phyloP scores from a whole-genome alignment of 2,888 invertebrate species.

The Netelia melanura region DNA sequence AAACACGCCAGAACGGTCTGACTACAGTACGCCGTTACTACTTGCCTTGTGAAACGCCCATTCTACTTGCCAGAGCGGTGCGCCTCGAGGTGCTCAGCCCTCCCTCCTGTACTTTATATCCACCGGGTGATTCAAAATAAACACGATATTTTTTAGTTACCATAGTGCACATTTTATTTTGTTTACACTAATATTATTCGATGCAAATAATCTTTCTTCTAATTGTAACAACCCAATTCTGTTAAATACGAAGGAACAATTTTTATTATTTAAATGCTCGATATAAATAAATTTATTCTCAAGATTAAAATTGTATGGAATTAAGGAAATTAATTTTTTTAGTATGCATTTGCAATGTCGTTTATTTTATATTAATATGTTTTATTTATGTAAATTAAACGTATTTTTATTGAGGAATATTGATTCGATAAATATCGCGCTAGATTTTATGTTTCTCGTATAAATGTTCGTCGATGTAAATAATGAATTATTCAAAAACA shows the following conservation, averaged over 20 bases:
- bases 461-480: too few relatives aligned
- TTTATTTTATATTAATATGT: too few relatives aligned
- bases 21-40: constrained; percentile 60
- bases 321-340: too few relatives aligned
- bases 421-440: too few relatives aligned
- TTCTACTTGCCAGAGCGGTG: constrained; percentile 41
- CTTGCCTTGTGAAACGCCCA: constrained; percentile 55
- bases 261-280: background rate
- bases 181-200: background rate
- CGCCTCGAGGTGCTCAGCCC: constrained; percentile 37
- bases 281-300: background rate
- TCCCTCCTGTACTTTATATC: background rate
- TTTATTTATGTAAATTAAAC: too few relatives aligned
- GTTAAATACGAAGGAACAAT: background rate
- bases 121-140: background rate
- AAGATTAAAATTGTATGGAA: too few relatives aligned
- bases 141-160: background rate
- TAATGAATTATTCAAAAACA: too few relatives aligned
- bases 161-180: background rate
- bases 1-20: constrained; percentile 40
- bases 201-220: background rate
- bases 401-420: too few relatives aligned
- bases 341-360: too few relatives aligned
- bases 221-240: background rate
- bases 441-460: too few relatives aligned